A percentile compares a stretch with the other conserved stretches of the same genome.
Conservation (phyloP, 2,797 vertebrate species). For the Mormyrops boulengeri region DNA sequence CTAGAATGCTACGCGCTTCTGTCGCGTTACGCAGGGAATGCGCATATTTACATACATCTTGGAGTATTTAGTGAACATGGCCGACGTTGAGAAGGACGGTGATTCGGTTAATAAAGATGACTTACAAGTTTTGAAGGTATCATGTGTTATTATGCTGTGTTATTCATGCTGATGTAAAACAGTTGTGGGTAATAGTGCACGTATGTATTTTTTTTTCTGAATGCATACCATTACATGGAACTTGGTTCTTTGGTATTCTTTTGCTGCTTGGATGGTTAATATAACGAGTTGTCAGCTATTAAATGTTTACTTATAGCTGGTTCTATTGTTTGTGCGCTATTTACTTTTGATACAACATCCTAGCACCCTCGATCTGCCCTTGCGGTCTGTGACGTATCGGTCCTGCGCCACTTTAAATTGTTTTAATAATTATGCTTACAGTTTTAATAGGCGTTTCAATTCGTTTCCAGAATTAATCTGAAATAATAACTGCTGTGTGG, state of each 20-base stretch:
- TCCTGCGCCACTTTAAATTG: neutral
- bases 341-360: neutral
- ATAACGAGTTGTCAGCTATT: constrained; percentile 15
- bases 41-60: neutral
- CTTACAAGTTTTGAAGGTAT: constrained; percentile 56
- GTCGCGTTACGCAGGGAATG: neutral
- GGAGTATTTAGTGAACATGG: constrained; percentile 55
- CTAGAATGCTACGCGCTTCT: neutral
- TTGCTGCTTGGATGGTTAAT: neutral
- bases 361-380: neutral
- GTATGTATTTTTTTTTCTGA: neutral
- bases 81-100: constrained; percentile 55
- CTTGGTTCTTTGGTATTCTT: neutral
- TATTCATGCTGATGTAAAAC: neutral
- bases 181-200: neutral
- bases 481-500: neutral
- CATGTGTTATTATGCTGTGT: neutral
- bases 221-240: neutral
- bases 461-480: neutral
- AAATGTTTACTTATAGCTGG: neutral
- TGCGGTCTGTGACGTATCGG: neutral
- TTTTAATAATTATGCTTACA: neutral
- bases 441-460: neutral
- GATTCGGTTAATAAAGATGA: constrained; percentile 54
- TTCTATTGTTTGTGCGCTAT: neutral